These are phyloP conservation scores for Hyphantria cunea DNA, from an alignment of 1,140 invertebrate species.

Conservation along the genomic window DNA sequence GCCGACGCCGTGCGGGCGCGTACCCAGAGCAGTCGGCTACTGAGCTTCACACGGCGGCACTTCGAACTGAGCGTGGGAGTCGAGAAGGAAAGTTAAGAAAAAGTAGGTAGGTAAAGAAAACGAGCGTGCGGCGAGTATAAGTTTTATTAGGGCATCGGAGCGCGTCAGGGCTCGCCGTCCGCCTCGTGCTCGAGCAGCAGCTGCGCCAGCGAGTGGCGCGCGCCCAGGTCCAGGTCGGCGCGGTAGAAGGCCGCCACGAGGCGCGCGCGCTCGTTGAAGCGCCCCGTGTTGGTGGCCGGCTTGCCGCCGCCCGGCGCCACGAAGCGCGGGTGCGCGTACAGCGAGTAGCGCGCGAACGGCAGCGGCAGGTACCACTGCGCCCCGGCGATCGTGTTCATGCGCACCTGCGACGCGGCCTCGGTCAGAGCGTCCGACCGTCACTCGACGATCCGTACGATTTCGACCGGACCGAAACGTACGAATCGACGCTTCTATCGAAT, in stretches of 20 bases:
- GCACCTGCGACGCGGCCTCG: constrained; percentile 83
- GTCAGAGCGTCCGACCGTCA: too few relatives aligned
- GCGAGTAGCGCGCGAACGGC: constrained; percentile 88
- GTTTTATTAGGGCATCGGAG: constrained; percentile 1
- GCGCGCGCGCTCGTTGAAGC: constrained; percentile 87
- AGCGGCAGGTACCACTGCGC: constrained; percentile 92
- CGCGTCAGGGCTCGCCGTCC: constrained; percentile 6
- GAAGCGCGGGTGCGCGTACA: constrained; percentile 83
- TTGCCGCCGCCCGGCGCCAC: constrained; percentile 80
- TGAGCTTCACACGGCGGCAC: too few relatives aligned
- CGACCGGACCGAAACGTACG: too few relatives aligned
- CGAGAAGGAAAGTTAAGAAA: too few relatives aligned
- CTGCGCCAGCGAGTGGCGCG: constrained; percentile 84
- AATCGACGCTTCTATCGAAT: too few relatives aligned
- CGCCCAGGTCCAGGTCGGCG: constrained; percentile 86
- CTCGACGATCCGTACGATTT: too few relatives aligned
- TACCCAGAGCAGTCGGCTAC: too few relatives aligned
- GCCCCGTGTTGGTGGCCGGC: constrained; percentile 87
- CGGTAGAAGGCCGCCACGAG: constrained; percentile 21
- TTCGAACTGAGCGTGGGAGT: too few relatives aligned
- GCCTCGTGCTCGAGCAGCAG: constrained; percentile 30
- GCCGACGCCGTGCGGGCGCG: too few relatives aligned
- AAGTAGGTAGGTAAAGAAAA: too few relatives aligned
- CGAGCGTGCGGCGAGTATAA: background rate
- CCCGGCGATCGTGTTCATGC: constrained; percentile 92